Conservation (phyloP, 2,888 invertebrate genomes). For the Eilema sororculum region DNA sequence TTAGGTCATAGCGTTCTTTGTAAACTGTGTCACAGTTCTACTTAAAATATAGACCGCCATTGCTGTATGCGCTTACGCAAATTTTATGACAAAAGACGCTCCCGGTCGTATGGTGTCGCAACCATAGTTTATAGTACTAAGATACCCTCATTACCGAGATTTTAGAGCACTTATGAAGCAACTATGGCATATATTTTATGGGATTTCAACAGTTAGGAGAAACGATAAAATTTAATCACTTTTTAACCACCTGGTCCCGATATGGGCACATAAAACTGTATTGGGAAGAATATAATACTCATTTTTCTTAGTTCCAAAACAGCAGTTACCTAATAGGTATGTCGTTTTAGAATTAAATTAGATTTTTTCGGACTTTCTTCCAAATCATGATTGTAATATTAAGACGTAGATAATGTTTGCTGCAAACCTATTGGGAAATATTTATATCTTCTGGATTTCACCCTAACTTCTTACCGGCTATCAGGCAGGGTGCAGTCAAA, state of each 20-base stretch:
- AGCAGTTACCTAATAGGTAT: too few relatives aligned
- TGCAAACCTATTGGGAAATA: too few relatives aligned
- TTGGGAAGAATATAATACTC: too few relatives aligned
- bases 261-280: too few relatives aligned
- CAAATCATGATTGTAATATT: too few relatives aligned
- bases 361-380: too few relatives aligned
- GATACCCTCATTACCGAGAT: constrained; percentile 42
- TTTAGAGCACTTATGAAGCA: constrained; percentile 31
- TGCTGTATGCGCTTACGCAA: constrained; percentile 41
- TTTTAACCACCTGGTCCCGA: background rate
- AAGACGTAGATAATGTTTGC: too few relatives aligned
- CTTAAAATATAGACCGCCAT: constrained; percentile 42
- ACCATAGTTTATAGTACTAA: constrained; percentile 45
- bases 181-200: constrained; percentile 13
- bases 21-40: constrained; percentile 24
- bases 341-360: too few relatives aligned
- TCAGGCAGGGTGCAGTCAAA: too few relatives aligned
- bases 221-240: background rate
- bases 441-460: too few relatives aligned
- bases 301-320: too few relatives aligned
- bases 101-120: constrained; percentile 43
- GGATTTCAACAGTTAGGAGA: constrained; percentile 24
- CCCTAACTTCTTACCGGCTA: too few relatives aligned
- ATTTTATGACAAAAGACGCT: constrained; percentile 42
- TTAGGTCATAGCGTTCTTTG: background rate